phyloP scores from a whole-genome alignment of 2,797 vertebrate genomes.

The Anguilla marmorata region DNA sequence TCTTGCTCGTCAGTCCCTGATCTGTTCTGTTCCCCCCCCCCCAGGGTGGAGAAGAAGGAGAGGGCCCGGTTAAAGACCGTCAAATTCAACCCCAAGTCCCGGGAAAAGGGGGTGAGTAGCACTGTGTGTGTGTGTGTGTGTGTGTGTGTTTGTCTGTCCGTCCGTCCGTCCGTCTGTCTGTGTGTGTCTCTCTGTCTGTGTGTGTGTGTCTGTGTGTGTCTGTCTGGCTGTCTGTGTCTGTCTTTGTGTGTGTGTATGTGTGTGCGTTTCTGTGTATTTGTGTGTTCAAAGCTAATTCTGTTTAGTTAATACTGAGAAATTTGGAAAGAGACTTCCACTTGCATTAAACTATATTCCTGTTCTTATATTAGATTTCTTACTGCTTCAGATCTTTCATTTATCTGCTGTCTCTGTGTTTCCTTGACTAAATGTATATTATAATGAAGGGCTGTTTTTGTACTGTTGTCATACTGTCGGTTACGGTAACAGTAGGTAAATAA shows the following conservation, averaged over 20 bases:
- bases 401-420: neutral
- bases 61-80: constrained; percentile 96
- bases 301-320: neutral
- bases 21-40: constrained; percentile 28
- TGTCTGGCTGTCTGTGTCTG: too few species aligned
- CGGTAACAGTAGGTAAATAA: neutral
- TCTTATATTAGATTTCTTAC: neutral
- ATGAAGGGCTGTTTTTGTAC: neutral
- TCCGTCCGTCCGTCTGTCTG: too few species aligned
- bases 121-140: neutral
- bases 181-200: too few species aligned
- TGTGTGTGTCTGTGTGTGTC: too few species aligned
- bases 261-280: too few species aligned
- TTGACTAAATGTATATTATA: neutral
- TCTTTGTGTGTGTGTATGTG: too few species aligned
- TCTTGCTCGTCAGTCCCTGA: constrained; percentile 8
- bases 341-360: neutral
- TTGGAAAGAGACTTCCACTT: neutral
- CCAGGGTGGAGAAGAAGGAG: constrained; percentile 97
- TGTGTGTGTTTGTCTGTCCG: too few species aligned
- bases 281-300: neutral
- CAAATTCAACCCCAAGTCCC: constrained; percentile 95
- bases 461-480: neutral
- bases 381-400: neutral
- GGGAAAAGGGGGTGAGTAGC: constrained; percentile 92